phyloP scores from a whole-genome alignment of 2,888 invertebrate genomes.

The Copidosoma aretas region DNA sequence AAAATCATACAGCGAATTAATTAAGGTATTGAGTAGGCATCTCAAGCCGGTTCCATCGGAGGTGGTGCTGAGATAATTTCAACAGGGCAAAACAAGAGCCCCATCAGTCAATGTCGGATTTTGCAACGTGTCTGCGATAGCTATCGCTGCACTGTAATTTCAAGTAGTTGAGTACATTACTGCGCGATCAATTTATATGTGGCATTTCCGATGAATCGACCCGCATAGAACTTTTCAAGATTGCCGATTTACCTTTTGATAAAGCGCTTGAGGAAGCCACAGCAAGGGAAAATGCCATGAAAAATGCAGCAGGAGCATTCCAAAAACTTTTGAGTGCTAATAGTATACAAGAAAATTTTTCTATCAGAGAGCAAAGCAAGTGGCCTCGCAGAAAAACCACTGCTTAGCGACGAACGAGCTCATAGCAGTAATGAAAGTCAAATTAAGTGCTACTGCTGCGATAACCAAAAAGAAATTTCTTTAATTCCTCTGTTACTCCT shows the following conservation, averaged over 20 bases:
- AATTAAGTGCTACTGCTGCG: slow-evolving; percentile 34
- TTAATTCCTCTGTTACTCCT: slow-evolving; percentile 12
- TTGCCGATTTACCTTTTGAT: slow-evolving; percentile 20
- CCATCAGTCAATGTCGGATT: slow-evolving; percentile 36
- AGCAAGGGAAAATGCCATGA: slow-evolving; percentile 26
- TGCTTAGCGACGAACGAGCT: background rate
- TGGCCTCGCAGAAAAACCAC: too few relatives aligned
- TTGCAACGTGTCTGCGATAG: slow-evolving; percentile 32
- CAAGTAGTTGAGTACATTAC: slow-evolving; percentile 21
- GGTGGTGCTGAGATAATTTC: too few relatives aligned
- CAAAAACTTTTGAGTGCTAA: background rate
- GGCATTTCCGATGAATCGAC: slow-evolving; percentile 31
- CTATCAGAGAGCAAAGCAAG: background rate
- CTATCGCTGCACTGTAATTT: slow-evolving; percentile 14
- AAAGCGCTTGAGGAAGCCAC: slow-evolving; percentile 24
- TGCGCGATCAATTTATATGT: slow-evolving; percentile 41
- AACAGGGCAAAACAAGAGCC: slow-evolving; percentile 34
- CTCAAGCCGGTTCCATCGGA: too few relatives aligned
- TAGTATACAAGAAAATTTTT: background rate
- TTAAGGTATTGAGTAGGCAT: too few relatives aligned
- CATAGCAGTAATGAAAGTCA: slow-evolving; percentile 10
- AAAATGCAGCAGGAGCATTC: slow-evolving; percentile 14
- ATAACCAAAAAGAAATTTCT: slow-evolving; percentile 20
- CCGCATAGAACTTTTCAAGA: slow-evolving; percentile 18
- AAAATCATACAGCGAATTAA: too few relatives aligned